Evolutionary conservation across 1,140 invertebrate genomes (phyloP), one percentile per base, ranked within the genome.

Genomic region (Asobara japonica): DNA sequence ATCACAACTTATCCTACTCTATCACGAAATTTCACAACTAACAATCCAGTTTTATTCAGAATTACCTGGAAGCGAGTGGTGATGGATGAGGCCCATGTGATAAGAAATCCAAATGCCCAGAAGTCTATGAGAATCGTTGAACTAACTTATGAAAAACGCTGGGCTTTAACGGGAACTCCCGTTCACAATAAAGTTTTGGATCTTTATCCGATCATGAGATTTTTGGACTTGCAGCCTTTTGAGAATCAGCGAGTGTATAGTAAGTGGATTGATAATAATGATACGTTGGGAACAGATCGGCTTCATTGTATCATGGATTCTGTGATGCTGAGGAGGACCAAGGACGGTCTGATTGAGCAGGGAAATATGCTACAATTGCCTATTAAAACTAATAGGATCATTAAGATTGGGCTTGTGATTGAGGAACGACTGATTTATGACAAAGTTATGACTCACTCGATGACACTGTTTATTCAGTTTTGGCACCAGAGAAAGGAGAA

Each of bases 151-250:
- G 86, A 83, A 51, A 89, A 90, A 30, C 90, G 95, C 45, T 98
- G 96, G 96, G 92, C 91, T 0, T 87, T 99, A 0, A 97, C 97
- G 5, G 97, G 97, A 11, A 99, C 97, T 0, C 97, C 97, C 0
- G 93, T 99, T 65, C 97, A 99, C 76, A 99, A 99, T 83, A 94
- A 96, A 83, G 92, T 96, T 79, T 82, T 93, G 33, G 96, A 98
- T 87, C 89, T 98, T 18, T 98, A 93, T 87, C 93, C 96, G 0
- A 85, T 98, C 16, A 82, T 98, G 0, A 95, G 95, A 82, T 98
- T 96, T 85, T 81, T 97, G 0, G 86, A 91, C n/a, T 95, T 93
- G 81, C 89, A 92, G 16, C 96, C 96, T 0, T 97, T 97, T 83
- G 93, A 97, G 86, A 94, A 97, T 79, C 84, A 94, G n/a, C 78